These are phyloP conservation scores for Muntiacus muntjak DNA, from an alignment of 2,113 vertebrate species.

Conservation along the genomic window DNA sequence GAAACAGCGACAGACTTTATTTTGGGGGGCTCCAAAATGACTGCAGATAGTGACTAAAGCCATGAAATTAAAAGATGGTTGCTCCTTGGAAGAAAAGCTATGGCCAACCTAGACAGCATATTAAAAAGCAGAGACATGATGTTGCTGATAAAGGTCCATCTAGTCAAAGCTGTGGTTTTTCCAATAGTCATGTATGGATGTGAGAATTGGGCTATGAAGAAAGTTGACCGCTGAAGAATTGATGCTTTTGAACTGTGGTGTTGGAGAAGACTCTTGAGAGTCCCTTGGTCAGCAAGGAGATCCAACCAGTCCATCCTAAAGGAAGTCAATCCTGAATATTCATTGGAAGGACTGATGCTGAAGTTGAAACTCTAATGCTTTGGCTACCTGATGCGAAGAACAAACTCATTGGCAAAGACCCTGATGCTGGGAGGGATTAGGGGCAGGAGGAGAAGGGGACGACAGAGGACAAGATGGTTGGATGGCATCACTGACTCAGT, in stretches of 20 bases:
- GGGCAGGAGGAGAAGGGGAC: accelerated
- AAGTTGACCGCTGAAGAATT: not conserved
- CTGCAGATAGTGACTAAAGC: not conserved
- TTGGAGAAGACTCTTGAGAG: not conserved
- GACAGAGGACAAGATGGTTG: not conserved
- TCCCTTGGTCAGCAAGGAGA: not conserved
- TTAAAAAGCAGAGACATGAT: not conserved
- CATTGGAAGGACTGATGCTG: not conserved
- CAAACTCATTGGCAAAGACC: not conserved
- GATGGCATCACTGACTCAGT: not conserved
- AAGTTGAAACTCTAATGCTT: not conserved
- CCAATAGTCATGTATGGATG: not conserved
- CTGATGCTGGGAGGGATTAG: not conserved
- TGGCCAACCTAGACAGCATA: not conserved
- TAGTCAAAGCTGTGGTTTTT: not conserved
- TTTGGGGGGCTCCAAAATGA: not conserved
- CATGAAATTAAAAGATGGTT: not conserved
- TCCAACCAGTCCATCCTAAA: not conserved
- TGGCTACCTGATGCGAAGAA: not conserved
- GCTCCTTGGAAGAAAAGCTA: not conserved
- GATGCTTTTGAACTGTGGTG: not conserved
- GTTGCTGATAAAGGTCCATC: not conserved
- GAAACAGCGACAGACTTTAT: not conserved
- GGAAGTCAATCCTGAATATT: not conserved
- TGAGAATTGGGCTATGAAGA: not conserved